Evolutionary conservation across 2,113 vertebrate species (phyloP), one percentile per base, ranked within the genome.

Genomic region (Sphaerodactylus townsendi): DNA sequence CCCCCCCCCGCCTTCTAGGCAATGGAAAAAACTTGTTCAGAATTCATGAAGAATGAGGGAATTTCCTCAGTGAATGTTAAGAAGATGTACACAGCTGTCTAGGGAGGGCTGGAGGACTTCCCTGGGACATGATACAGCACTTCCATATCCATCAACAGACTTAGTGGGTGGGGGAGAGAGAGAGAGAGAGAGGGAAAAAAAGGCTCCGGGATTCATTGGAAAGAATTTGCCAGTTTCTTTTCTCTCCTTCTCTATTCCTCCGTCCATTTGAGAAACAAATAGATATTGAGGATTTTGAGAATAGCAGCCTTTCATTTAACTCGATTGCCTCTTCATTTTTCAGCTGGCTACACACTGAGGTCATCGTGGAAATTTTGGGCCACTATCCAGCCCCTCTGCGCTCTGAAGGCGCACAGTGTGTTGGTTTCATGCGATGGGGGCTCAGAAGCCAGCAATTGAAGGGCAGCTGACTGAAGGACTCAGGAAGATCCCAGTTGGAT

Each of bases 41-140:
- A 77, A 90, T 92, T 91, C 81, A 77, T 72, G 33, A 76, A 83
- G 56, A 59, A 33, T 90, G 89, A 92, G 76, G 71, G 85, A 77
- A 87, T 93, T 88, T 93, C 71, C 88, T 88, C n/a, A 70, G 81
- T 76, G 87, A 85, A 46, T 56, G 8, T 14, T 3, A 5, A 83
- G 85, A 90, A 83, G 71, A 86, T 79, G 77, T 77, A 71, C 75
- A 7, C 33, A 90, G 82, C 88, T 86, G 56, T 85, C 85, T 73
- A 59, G 11, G 11, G 83, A 79, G 62, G 37, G 70, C 44, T 77
- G 76, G 41, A 85, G 73, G 69, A 0, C 56, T 92, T 91, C 48
- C 81, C 62, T 84, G 85, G 66, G 79, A 25, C 23, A 8, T 0
- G 1, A 59, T 46, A 15, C 50, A 4, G 48, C 77, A 33, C 59